Percentiles rank a stretch among this genome's conserved stretches.
Conservation (phyloP, 2,797 vertebrate species). For the Cirrhinus mrigala region DNA sequence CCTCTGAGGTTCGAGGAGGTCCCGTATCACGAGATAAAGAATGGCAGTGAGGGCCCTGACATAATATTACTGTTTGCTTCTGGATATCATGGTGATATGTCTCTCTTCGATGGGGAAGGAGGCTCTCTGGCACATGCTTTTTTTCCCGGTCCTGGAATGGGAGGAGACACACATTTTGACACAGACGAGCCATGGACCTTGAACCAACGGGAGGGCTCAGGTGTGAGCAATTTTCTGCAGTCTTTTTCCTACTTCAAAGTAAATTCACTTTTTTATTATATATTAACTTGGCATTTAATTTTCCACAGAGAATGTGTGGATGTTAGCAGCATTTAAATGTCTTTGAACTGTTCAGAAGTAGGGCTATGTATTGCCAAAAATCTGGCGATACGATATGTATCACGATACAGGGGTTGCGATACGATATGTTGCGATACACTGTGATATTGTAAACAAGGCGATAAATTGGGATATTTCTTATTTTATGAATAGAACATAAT, state of each 20-base stretch:
- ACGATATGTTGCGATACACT: too few relatives aligned
- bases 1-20: conserved; percentile 89
- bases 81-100: conserved; percentile 96
- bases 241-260: not conserved
- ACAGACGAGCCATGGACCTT: conserved; percentile 95
- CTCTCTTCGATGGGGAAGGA: conserved; percentile 91
- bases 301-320: not conserved
- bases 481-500: too few relatives aligned
- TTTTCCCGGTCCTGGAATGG: conserved; percentile 94
- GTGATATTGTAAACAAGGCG: too few relatives aligned
- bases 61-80: conserved; percentile 95
- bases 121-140: conserved; percentile 98
- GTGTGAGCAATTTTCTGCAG: conserved; percentile 68
- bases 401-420: too few relatives aligned
- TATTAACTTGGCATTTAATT: not conserved
- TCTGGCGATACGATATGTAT: too few relatives aligned
- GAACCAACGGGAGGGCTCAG: conserved; percentile 83
- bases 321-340: not conserved
- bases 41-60: conserved; percentile 85
- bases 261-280: not conserved
- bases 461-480: too few relatives aligned
- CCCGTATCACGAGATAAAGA: conserved; percentile 78
- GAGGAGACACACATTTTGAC: conserved; percentile 95
- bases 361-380: too few relatives aligned
- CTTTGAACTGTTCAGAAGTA: not conserved